phyloP scores from a whole-genome alignment of 1,140 invertebrate species.

The Pseudachorutes palmiensis region DNA sequence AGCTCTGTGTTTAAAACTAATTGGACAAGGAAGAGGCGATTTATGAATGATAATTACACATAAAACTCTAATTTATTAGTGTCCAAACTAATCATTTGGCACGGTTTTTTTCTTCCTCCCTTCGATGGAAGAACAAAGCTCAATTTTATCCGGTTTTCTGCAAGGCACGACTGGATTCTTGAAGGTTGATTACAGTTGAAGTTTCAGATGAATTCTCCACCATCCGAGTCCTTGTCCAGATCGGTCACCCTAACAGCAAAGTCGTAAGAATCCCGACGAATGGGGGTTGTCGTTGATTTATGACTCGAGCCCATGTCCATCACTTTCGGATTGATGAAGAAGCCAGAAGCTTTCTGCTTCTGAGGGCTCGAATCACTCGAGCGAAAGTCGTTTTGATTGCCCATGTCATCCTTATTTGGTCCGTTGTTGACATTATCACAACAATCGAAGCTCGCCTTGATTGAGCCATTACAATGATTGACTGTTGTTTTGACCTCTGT shows the following conservation, averaged over 20 bases:
- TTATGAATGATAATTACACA: neutral
- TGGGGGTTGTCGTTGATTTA: neutral
- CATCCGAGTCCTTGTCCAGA: neutral
- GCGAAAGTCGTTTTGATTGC: too few species aligned
- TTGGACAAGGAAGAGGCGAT: neutral
- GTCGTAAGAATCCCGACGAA: neutral
- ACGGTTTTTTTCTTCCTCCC: neutral
- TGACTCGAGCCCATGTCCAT: too few species aligned
- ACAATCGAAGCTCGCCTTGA: too few species aligned
- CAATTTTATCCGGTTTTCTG: neutral
- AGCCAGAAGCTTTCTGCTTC: too few species aligned
- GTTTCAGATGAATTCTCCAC: neutral
- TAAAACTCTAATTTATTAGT: neutral
- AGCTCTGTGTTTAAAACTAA: too few species aligned
- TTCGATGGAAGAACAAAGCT: neutral
- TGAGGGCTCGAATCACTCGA: too few species aligned
- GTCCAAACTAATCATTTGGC: neutral
- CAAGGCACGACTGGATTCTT: neutral
- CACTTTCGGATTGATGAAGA: too few species aligned
- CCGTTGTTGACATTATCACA: too few species aligned
- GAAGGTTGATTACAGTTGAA: neutral
- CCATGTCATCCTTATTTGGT: too few species aligned
- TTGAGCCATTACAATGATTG: too few species aligned
- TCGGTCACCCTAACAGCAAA: neutral
- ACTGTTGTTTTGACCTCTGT: conserved; percentile 16